These are phyloP conservation scores for Ennomos erosarius DNA, from an alignment of 2,888 invertebrate genomes.

Conservation along the genomic window DNA sequence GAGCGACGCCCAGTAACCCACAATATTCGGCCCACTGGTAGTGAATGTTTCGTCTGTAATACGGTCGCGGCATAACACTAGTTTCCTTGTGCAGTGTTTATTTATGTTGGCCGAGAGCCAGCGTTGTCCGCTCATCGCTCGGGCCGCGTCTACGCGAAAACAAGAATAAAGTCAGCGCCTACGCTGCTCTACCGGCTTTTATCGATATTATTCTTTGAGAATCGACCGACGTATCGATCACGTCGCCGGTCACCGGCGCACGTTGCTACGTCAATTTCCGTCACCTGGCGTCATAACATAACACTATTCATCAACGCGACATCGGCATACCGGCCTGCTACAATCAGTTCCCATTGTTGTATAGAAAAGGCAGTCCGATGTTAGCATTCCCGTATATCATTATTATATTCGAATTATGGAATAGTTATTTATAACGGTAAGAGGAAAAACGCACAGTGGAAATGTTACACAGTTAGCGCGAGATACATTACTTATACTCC, in stretches of 20 bases:
- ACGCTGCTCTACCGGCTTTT: constrained; percentile 62
- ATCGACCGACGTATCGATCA: constrained; percentile 70
- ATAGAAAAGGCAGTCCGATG: constrained; percentile 60
- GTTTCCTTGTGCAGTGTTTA: constrained; percentile 85
- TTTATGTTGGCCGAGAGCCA: constrained; percentile 80
- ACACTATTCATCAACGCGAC: constrained; percentile 56
- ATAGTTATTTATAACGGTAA: constrained; percentile 33
- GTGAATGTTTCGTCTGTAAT: constrained; percentile 84
- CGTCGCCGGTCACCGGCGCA: constrained; percentile 51
- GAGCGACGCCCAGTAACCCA: constrained; percentile 78
- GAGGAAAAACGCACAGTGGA: constrained; percentile 34
- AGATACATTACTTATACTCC: constrained; percentile 13
- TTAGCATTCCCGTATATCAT: constrained; percentile 36
- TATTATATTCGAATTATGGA: constrained; percentile 13
- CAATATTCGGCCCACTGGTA: constrained; percentile 82
- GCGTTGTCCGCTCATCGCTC: constrained; percentile 77
- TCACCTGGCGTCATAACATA: constrained; percentile 68
- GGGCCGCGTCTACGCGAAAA: constrained; percentile 60
- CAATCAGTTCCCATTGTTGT: constrained; percentile 67
- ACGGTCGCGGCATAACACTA: constrained; percentile 85
- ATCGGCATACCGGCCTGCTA: constrained; percentile 44
- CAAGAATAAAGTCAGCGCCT: constrained; percentile 71
- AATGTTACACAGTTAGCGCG: constrained; percentile 14
- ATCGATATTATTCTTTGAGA: constrained; percentile 64
- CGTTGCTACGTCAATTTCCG: constrained; percentile 69